Base-by-base conservation (phyloP, 2,888 invertebrate genomes). In the Patella ulyssiponensis region DNA sequence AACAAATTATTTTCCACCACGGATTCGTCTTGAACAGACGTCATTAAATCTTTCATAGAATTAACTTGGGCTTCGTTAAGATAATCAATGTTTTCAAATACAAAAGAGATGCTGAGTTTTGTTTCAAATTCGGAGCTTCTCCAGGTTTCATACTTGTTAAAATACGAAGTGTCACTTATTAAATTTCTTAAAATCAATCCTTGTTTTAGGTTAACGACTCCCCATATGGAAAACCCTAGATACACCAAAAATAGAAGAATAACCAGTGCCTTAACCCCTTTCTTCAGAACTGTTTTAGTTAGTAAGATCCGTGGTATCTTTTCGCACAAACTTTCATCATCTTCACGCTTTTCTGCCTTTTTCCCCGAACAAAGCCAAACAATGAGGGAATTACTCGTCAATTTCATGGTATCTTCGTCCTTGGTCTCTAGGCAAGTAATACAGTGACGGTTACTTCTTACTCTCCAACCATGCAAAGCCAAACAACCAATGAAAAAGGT, bases 291-390 rank as follows among this genome's bases (percentile, higher is more conserved):
- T 17, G 86, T n/a, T 64, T 77, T 77, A 15, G 85, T 82, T 7
- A 87, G 56, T 23, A 82, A 74, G 12, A 70, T 74, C 44, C 81
- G 81, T 1, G 86, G 85, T 15, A 81, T 75, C 71, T 78, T 85
- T 70, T 88, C 87, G 14, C 84, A 77, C 9, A 78, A 71, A 72
- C 87, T 85, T 27, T 85, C 85, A 15, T 82, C 81, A n/a, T 84
- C 82, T 7, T 75, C 74, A 5, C 79, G 56, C 7, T 77, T 69
- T n/a, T 52, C 77, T 4, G 86, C 84, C 15, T 78, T 74, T 11
- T 79, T 69, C 12, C 86, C 86, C 7, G 80, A 74, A 75, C 84
- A 86, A 70, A 87, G 96, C 9, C 80, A 77, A 2, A 80, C 69
- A 5, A n/a, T 51, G 27, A 56, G 71, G 69, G 7, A 69, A 70